phyloP scores from a whole-genome alignment of 2,888 invertebrate genomes.

The Conistra vaccinii region DNA sequence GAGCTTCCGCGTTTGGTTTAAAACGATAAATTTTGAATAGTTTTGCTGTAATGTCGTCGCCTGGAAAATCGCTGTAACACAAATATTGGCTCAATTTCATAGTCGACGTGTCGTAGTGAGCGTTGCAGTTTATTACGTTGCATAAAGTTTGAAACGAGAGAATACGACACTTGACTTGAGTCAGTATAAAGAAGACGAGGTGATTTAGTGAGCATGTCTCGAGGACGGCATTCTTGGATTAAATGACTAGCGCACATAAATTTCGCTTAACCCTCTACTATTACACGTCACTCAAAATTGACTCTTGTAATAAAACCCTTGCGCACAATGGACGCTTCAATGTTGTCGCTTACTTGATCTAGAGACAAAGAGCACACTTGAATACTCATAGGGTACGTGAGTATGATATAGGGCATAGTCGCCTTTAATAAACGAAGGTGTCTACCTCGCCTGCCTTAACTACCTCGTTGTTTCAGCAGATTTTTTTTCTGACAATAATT shows the following conservation, averaged over 20 bases:
- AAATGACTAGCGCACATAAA: conserved; percentile 58
- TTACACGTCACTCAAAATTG: conserved; percentile 59
- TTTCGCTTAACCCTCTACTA: conserved; percentile 53
- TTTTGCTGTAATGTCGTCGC: conserved; percentile 47
- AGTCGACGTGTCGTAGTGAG: conserved; percentile 68
- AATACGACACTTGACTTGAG: conserved; percentile 74
- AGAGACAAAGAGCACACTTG: conserved; percentile 38
- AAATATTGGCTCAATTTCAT: conserved; percentile 70
- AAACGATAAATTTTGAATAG: conserved; percentile 73
- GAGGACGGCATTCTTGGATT: conserved; percentile 50
- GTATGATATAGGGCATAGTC: conserved; percentile 7
- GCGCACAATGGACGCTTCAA: conserved; percentile 42
- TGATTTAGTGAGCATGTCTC: conserved; percentile 59
- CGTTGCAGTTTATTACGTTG: conserved; percentile 78
- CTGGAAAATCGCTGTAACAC: conserved; percentile 49
- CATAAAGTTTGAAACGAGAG: conserved; percentile 76
- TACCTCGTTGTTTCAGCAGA: background rate
- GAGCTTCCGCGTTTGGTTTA: conserved; percentile 56
- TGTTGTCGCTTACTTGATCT: conserved; percentile 47
- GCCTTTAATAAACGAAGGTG: background rate
- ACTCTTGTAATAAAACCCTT: conserved; percentile 59
- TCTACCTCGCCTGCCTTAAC: background rate
- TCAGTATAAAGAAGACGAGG: conserved; percentile 55
- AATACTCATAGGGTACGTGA: conserved; percentile 14
- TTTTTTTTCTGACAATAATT: background rate